A percentile compares a stretch with the other conserved stretches of the same genome.
These are phyloP conservation scores for Ashinkailepas kermadecensis DNA, from an alignment of 2,888 invertebrate genomes.

Conservation along the genomic window DNA sequence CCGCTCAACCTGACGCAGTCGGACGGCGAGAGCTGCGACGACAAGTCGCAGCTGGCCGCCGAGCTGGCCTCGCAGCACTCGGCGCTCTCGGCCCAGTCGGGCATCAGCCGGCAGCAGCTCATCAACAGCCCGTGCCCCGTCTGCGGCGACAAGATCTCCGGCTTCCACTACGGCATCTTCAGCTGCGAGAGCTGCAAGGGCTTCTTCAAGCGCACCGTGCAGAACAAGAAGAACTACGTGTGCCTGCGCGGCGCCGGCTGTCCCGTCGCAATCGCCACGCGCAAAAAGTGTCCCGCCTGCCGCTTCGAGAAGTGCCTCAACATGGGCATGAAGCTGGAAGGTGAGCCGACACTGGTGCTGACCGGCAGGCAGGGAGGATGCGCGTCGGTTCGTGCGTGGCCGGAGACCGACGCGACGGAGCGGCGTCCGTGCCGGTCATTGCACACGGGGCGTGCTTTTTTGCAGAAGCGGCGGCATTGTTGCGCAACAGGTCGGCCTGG, in stretches of 20 bases:
- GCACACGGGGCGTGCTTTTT: neutral
- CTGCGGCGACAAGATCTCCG: conserved; percentile 90
- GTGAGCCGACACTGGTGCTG: conserved; percentile 43
- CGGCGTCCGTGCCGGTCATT: neutral
- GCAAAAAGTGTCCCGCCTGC: conserved; percentile 96
- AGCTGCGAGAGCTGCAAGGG: conserved; percentile 97
- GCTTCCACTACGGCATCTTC: conserved; percentile 96
- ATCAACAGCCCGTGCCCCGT: conserved; percentile 92
- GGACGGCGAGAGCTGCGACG: conserved; percentile 34
- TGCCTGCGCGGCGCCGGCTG: conserved; percentile 84
- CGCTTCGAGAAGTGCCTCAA: conserved; percentile 91
- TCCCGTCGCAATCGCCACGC: conserved; percentile 82
- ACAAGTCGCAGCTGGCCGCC: conserved; percentile 30
- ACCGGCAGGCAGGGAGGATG: too few species aligned
- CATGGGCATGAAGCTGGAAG: conserved; percentile 94
- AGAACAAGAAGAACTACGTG: conserved; percentile 93
- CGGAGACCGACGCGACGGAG: neutral
- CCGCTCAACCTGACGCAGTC: conserved; percentile 39
- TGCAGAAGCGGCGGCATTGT: neutral
- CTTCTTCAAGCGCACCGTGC: conserved; percentile 97
- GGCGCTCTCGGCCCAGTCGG: conserved; percentile 57
- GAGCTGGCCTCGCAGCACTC: conserved; percentile 40
- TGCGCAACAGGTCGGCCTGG: neutral
- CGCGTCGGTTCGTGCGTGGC: neutral
- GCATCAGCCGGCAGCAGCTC: conserved; percentile 78